These are phyloP conservation scores for Xiphophorus maculatus DNA, from an alignment of 2,113 vertebrate genomes.

Conservation along the genomic window DNA sequence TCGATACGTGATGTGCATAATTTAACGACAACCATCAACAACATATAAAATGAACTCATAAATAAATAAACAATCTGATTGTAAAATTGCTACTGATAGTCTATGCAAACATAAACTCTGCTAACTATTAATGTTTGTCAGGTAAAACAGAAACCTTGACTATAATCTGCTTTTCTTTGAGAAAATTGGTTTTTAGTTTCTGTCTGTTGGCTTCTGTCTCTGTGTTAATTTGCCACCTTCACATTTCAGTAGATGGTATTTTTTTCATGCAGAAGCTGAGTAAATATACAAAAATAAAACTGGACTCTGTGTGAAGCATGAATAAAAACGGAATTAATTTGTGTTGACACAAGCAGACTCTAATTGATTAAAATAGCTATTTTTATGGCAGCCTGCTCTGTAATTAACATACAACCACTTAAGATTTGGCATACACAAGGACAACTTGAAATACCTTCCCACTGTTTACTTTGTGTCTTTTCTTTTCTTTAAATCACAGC, in stretches of 20 bases:
- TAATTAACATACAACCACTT: neutral
- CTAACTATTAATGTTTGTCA: neutral
- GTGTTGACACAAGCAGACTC: neutral
- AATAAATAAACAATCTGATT: neutral
- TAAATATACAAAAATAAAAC: neutral
- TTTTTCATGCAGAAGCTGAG: neutral
- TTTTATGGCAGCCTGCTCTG: neutral
- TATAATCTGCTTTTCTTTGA: neutral
- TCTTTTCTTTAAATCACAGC: constrained; percentile 7
- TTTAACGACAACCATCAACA: neutral
- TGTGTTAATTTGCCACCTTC: neutral
- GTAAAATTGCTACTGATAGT: too few relatives aligned
- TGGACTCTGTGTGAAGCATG: neutral
- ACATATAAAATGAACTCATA: neutral
- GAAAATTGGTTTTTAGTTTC: neutral
- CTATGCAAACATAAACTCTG: too few relatives aligned
- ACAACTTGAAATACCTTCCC: neutral
- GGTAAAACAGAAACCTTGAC: neutral
- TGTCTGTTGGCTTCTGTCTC: neutral
- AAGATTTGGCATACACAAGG: too few relatives aligned
- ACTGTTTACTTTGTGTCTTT: constrained; percentile 7
- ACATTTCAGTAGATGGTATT: too few relatives aligned
- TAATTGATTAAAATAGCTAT: neutral
- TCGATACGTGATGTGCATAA: neutral
- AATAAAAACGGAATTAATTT: neutral